A percentile compares a stretch with the other conserved stretches of the same genome.
phyloP scores from a whole-genome alignment of 1,140 invertebrate species.

The Frieseomelitta varia region DNA sequence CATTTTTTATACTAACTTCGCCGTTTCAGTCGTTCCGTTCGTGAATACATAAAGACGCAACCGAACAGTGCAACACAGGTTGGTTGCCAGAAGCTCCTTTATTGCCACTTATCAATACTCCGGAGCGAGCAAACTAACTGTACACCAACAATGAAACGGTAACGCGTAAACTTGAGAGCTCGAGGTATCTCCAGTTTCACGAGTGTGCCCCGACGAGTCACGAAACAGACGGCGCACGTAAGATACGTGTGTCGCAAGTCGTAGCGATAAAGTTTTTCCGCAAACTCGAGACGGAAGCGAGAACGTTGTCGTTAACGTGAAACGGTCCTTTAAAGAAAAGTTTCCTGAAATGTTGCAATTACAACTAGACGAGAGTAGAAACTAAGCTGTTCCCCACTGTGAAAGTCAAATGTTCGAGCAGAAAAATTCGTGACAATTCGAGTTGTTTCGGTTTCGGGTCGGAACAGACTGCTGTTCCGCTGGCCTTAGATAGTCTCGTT shows the following conservation, averaged over 20 bases:
- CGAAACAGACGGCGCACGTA: neutral
- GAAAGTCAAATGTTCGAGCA: neutral
- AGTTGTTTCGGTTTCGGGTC: too few species aligned
- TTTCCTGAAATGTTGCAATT: neutral
- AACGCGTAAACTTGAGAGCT: neutral
- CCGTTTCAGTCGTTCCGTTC: neutral
- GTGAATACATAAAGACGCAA: too few species aligned
- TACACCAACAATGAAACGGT: slow-evolving; percentile 3
- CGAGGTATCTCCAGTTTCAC: neutral
- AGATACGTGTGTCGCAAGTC: neutral
- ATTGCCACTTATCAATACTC: neutral
- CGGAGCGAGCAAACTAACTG: neutral
- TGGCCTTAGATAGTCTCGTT: too few species aligned
- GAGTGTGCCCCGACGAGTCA: neutral
- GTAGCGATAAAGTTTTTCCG: neutral
- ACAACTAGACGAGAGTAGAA: neutral
- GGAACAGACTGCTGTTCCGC: neutral
- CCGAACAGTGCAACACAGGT: neutral
- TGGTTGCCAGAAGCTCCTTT: slow-evolving; percentile 13
- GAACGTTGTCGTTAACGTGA: neutral
- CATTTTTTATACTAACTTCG: neutral
- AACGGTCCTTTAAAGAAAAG: neutral
- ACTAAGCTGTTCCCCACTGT: neutral
- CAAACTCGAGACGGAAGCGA: neutral
- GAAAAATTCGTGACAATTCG: neutral